phyloP scores from a whole-genome alignment of 2,113 vertebrate genomes.

The Riparia riparia region DNA sequence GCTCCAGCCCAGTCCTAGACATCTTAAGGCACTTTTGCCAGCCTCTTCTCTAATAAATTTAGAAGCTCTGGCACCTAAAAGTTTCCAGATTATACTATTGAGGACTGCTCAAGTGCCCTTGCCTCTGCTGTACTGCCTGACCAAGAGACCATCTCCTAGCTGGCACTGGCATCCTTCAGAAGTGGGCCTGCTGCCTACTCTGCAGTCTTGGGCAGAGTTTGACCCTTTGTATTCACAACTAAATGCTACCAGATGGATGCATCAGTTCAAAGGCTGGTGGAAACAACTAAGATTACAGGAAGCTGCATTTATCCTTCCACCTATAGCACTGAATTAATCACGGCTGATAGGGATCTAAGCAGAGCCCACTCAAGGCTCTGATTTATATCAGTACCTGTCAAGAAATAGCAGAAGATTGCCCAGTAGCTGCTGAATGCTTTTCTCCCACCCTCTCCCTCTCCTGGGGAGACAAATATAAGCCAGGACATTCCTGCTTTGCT shows the following conservation, averaged over 20 bases:
- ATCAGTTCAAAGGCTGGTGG: slow-evolving; percentile 50
- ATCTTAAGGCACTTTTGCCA: neutral
- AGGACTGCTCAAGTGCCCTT: neutral
- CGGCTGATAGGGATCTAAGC: slow-evolving; percentile 43
- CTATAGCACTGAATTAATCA: slow-evolving; percentile 64
- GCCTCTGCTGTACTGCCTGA: neutral
- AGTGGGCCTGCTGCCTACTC: neutral
- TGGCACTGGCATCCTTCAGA: neutral
- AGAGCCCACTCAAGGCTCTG: slow-evolving; percentile 52
- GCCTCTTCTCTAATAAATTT: neutral
- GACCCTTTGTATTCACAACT: neutral
- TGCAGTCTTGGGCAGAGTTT: neutral
- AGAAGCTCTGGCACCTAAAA: neutral
- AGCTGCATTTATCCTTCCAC: slow-evolving; percentile 31
- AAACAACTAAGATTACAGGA: slow-evolving; percentile 40
- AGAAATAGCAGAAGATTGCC: slow-evolving; percentile 62
- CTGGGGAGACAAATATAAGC: slow-evolving; percentile 52
- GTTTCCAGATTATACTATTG: neutral
- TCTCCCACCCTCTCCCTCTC: slow-evolving; percentile 23
- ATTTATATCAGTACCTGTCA: slow-evolving; percentile 70
- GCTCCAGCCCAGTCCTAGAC: neutral
- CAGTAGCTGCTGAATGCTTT: slow-evolving; percentile 53
- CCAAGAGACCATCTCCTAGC: neutral
- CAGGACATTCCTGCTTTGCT: slow-evolving; percentile 62
- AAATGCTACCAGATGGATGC: slow-evolving; percentile 50